Percentiles rank a stretch among this genome's conserved stretches.
Conservation (phyloP, 2,113 vertebrate species). For the Microtus montanus region DNA sequence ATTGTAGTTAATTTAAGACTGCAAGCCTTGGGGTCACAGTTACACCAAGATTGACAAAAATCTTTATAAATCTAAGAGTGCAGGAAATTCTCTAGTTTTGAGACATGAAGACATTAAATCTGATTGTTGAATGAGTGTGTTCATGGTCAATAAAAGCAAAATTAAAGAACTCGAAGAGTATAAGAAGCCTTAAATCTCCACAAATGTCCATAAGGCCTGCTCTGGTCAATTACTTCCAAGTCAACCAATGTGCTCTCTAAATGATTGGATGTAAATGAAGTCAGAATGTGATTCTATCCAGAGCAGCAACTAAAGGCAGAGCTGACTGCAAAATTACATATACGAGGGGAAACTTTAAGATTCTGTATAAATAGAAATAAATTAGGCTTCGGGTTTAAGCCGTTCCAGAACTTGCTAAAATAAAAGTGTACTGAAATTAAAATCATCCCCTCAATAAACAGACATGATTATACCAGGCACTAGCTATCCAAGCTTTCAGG, state of each 20-base stretch:
- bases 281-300: neutral
- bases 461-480: too few relatives aligned
- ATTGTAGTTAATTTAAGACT: neutral
- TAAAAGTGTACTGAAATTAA: neutral
- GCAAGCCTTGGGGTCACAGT: neutral
- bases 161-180: neutral
- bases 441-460: neutral
- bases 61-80: neutral
- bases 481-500: too few relatives aligned
- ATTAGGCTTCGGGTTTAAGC: neutral
- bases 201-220: neutral
- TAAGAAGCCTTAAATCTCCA: neutral
- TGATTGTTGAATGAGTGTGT: neutral
- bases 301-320: neutral
- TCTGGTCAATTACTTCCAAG: neutral
- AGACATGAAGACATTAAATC: neutral
- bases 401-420: neutral
- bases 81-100: neutral
- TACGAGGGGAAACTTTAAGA: neutral
- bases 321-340: neutral
- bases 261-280: slow-evolving; percentile 25
- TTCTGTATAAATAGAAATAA: neutral
- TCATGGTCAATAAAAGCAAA: neutral
- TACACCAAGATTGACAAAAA: neutral
- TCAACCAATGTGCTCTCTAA: neutral